These are phyloP conservation scores for Laticauda laticaudata DNA, from an alignment of 2,113 vertebrate species.

Conservation along the genomic window DNA sequence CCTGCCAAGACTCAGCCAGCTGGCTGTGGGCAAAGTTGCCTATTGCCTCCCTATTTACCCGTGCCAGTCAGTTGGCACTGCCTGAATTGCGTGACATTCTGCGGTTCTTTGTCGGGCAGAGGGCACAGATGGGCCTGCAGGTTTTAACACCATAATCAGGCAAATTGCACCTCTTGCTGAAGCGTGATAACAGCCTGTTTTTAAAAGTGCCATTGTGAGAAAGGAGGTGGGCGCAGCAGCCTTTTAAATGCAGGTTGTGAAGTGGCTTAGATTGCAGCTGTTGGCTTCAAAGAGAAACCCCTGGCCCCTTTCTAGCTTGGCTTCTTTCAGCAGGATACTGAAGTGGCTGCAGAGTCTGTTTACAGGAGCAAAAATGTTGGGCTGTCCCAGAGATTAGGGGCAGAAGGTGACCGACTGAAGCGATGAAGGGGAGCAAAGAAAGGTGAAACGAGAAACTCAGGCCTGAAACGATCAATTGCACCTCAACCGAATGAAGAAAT, in stretches of 20 bases:
- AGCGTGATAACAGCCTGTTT: not conserved
- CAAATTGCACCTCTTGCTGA: not conserved
- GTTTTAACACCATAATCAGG: fast-evolving
- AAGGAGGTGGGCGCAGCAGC: not conserved
- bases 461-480: not conserved
- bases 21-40: not conserved
- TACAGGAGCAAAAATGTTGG: not conserved
- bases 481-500: not conserved
- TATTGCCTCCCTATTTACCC: no score
- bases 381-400: not conserved
- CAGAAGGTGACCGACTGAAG: not conserved
- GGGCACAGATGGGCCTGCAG: not conserved
- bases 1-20: not conserved
- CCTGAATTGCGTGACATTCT: not conserved
- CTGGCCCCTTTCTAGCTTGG: fast-evolving
- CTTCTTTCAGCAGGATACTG: not conserved
- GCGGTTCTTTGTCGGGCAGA: not conserved
- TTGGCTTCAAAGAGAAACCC: not conserved
- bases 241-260: not conserved
- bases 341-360: not conserved
- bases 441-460: not conserved
- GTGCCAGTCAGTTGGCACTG: not conserved
- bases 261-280: not conserved
- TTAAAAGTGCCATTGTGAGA: not conserved
- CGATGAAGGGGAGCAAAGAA: not conserved